phyloP scores from a whole-genome alignment of 2,797 vertebrate genomes.

The Danio albolineatus region DNA sequence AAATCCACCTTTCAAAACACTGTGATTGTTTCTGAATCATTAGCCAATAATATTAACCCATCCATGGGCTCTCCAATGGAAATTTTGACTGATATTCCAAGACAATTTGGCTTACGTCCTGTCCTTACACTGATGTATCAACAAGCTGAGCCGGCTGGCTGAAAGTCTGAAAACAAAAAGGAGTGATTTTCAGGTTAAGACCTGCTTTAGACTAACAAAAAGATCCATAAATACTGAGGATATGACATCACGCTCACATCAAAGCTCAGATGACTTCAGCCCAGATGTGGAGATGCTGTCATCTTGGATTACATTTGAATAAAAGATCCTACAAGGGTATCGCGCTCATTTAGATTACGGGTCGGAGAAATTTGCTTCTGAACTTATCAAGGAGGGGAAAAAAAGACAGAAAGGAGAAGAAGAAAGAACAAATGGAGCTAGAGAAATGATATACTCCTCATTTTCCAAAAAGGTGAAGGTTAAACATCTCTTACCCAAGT shows the following conservation, averaged over 20 bases:
- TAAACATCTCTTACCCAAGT: not conserved
- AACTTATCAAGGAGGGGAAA: not conserved
- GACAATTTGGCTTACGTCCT: constrained; percentile 24
- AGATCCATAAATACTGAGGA: constrained; percentile 35
- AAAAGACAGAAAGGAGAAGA: not conserved
- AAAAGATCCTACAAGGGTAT: constrained; percentile 10
- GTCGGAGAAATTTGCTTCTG: not conserved
- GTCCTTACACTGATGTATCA: constrained; percentile 28
- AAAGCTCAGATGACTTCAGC: constrained; percentile 41
- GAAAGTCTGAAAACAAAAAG: constrained; percentile 23
- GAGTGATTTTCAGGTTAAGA: constrained; percentile 20
- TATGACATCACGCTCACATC: constrained; percentile 38
- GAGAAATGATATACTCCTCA: not conserved
- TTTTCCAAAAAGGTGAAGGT: constrained; percentile 26
- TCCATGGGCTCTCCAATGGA: not conserved
- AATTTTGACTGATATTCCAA: not conserved
- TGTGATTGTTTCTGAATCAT: constrained; percentile 11
- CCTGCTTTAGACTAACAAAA: constrained; percentile 16
- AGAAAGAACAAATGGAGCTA: not conserved
- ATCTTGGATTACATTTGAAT: constrained; percentile 33
- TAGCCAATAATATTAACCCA: constrained; percentile 10
- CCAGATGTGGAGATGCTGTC: constrained; percentile 50
- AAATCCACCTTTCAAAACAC: constrained; percentile 59
- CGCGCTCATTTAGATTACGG: constrained; percentile 17
- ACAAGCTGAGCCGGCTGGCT: constrained; percentile 3